Percentiles rank a stretch among this genome's conserved stretches.
These are phyloP conservation scores for Drosophila persimilis DNA, from an alignment of 1,140 invertebrate species.

Conservation along the genomic window DNA sequence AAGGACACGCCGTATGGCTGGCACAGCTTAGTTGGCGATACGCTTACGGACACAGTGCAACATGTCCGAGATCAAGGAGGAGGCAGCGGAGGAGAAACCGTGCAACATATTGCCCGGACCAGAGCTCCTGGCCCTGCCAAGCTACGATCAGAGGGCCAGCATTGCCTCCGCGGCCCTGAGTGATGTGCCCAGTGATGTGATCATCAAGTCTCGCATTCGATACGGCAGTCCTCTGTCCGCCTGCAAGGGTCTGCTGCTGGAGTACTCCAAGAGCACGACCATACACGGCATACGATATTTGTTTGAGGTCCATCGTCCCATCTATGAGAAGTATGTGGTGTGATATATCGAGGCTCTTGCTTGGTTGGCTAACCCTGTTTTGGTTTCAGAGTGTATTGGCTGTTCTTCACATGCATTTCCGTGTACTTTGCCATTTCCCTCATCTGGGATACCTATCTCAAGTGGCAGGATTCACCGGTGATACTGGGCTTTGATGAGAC, in stretches of 20 bases:
- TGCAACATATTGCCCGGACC: conserved; percentile 53
- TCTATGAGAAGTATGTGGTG: conserved; percentile 75
- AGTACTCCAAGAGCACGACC: conserved; percentile 82
- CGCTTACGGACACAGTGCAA: conserved; percentile 21
- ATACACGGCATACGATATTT: conserved; percentile 83
- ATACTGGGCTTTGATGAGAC: conserved; percentile 87
- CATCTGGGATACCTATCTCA: conserved; percentile 85
- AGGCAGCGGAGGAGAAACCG: conserved; percentile 45
- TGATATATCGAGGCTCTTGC: too few species aligned
- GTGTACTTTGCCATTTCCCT: conserved; percentile 80
- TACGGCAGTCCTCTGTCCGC: conserved; percentile 71
- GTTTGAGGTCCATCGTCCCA: conserved; percentile 79
- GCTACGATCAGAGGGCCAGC: conserved; percentile 52
- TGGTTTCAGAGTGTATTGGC: conserved; percentile 69
- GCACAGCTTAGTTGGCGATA: conserved; percentile 13
- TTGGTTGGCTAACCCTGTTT: not conserved
- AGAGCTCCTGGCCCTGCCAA: conserved; percentile 50
- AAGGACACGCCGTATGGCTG: conserved; percentile 18
- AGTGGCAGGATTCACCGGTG: conserved; percentile 86
- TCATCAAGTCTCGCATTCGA: conserved; percentile 75
- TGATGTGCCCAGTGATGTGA: conserved; percentile 76
- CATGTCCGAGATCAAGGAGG: conserved; percentile 46
- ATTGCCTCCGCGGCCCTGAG: conserved; percentile 72
- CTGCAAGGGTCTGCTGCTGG: conserved; percentile 77
- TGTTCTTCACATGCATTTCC: conserved; percentile 72